Conservation (phyloP, 2,888 invertebrate species). For the Eulithis testata region DNA sequence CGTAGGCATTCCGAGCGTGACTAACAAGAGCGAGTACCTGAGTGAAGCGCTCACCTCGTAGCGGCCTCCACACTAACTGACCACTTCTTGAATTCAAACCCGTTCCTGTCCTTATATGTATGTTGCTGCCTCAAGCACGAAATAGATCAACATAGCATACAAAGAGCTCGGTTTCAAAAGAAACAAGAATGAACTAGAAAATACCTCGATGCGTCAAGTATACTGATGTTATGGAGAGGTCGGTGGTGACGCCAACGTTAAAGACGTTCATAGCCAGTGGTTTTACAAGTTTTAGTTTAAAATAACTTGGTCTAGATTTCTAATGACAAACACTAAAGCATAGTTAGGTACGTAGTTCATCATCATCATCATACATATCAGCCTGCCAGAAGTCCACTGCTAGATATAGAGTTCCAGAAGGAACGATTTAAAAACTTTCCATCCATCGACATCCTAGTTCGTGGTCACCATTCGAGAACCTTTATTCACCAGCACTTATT, state of each 20-base stretch:
- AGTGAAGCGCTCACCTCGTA: constrained; percentile 73
- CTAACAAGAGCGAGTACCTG: constrained; percentile 68
- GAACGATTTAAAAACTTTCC: too few species aligned
- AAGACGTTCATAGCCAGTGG: constrained; percentile 13
- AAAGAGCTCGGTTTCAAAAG: constrained; percentile 34
- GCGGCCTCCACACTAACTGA: constrained; percentile 70
- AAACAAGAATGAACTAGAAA: constrained; percentile 36
- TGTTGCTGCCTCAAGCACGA: constrained; percentile 49
- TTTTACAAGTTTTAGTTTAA: constrained; percentile 19
- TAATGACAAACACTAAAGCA: neutral
- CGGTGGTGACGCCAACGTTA: constrained; percentile 14
- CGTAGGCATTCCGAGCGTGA: constrained; percentile 76
- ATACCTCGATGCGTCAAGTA: constrained; percentile 19
- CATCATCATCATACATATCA: too few species aligned
- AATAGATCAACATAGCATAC: constrained; percentile 50
- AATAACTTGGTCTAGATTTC: constrained; percentile 16
- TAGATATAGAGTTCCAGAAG: too few species aligned
- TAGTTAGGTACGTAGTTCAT: too few species aligned
- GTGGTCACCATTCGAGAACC: too few species aligned
- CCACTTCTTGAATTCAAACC: constrained; percentile 76
- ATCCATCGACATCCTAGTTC: too few species aligned
- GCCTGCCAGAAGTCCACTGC: too few species aligned
- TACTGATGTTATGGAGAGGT: constrained; percentile 12
- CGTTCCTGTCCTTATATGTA: constrained; percentile 62
- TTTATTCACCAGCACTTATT: too few species aligned